Evolutionary conservation across 2,888 invertebrate species (phyloP), one percentile per base, ranked within the genome.

Genomic region (Pinctada fucata): DNA sequence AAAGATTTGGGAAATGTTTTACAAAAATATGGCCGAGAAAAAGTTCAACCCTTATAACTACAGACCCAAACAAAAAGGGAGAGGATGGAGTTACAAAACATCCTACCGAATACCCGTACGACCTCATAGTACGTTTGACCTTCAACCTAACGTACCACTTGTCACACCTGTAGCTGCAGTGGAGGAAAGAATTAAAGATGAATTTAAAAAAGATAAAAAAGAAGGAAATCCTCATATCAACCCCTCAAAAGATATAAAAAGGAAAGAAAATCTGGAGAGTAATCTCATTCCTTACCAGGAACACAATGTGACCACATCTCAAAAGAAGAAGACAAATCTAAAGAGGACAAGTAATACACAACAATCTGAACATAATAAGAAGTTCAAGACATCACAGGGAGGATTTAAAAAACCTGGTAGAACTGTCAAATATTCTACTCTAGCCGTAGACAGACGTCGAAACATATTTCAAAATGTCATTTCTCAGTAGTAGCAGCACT

Each of bases 401-500:
- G 58, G 58, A 10, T 58, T 58, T 8, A 58, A 58, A 58, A 58
- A 58, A 58, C 13, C 58, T 10, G 13, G 13, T 10, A 58, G 13
- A 13, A 58, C 58, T 8, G 13, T 10, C 8, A 58, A 58, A 58
- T 58, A 8, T 13, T 58, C 58, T 58, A 58, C 8, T 10, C 13
- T 58, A 58, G 10, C 10, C 8, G 58, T 58, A 10, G 58, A 58
- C 58, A 13, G 10, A 13, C 13, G 8, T 13, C 8, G 58, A 58
- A 13, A 58, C 58, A 58, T 58, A 10, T 58, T 58, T 58, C 8
- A 58, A 58, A 58, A 58, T 58, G 58, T 58, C 58, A 8, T 58
- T 58, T 58, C 58, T 58, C 31, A 76, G 76, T 64, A 68, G 48
- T n/a, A 51, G 68, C 2, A 48, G 68, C 47, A 75, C 67, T 52